These are phyloP conservation scores for Acridotheres tristis DNA, from an alignment of 2,797 vertebrate species.

Conservation along the genomic window DNA sequence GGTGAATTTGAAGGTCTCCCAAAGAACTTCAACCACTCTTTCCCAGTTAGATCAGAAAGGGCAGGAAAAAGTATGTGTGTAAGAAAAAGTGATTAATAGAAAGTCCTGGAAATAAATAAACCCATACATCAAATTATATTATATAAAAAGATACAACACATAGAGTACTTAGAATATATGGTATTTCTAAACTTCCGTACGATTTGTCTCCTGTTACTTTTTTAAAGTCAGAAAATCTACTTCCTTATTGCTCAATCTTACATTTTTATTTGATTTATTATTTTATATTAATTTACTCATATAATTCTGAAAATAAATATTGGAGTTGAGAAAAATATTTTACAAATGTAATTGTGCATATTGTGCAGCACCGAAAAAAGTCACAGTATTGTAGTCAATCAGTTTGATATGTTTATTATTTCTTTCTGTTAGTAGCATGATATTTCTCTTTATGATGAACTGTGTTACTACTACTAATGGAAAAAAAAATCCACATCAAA, in stretches of 20 bases:
- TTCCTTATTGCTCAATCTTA: not conserved
- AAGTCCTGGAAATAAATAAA: not conserved
- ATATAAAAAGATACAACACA: not conserved
- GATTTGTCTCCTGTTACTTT: not conserved
- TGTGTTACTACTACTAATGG: not conserved
- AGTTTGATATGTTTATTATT: not conserved
- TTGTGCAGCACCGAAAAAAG: not conserved
- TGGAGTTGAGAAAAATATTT: not conserved
- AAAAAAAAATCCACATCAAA: not conserved
- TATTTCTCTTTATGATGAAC: not conserved
- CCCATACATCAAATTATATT: not conserved
- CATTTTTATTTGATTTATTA: not conserved
- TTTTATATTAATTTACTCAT: not conserved
- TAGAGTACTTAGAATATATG: not conserved
- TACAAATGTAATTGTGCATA: not conserved
- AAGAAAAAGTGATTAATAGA: not conserved
- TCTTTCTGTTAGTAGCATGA: not conserved
- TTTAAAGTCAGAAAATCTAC: not conserved
- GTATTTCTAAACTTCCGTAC: not conserved
- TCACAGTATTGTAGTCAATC: not conserved
- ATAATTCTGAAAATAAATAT: not conserved
- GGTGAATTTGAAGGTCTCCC: fast-evolving
- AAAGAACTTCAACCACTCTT: not conserved
- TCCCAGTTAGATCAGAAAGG: not conserved
- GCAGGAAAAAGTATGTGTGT: not conserved